A percentile compares a stretch with the other conserved stretches of the same genome.
Conservation (phyloP, 1,140 invertebrate genomes). For the Adelges cooleyi region DNA sequence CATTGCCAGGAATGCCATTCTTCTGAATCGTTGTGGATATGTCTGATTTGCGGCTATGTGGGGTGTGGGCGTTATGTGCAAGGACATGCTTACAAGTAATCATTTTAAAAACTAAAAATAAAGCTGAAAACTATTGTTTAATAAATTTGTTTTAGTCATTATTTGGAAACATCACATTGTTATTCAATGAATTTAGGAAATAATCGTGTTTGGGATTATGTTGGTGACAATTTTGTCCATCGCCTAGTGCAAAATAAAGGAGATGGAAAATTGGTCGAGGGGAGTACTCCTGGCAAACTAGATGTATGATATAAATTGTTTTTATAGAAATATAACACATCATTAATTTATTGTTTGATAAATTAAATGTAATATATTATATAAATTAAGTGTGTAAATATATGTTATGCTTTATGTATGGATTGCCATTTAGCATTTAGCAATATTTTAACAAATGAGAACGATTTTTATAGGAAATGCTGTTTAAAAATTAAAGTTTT, state of each 20-base stretch:
- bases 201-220: slow-evolving; percentile 97
- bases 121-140: not conserved
- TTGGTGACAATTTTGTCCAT: slow-evolving; percentile 93
- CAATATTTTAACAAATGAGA: too few species aligned
- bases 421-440: too few species aligned
- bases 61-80: slow-evolving; percentile 81
- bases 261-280: slow-evolving; percentile 93
- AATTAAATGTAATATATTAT: too few species aligned
- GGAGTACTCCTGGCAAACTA: slow-evolving; percentile 42
- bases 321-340: too few species aligned
- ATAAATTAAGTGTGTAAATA: too few species aligned
- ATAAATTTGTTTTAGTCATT: slow-evolving; percentile 55
- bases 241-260: slow-evolving; percentile 87
- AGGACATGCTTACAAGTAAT: slow-evolving; percentile 53
- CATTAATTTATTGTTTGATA: too few species aligned
- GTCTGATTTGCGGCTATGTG: slow-evolving; percentile 94
- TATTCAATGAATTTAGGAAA: slow-evolving; percentile 93
- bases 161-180: slow-evolving; percentile 87
- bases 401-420: too few species aligned
- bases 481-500: too few species aligned
- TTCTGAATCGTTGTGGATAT: slow-evolving; percentile 90
- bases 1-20: slow-evolving; percentile 68
- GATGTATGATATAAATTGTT: slow-evolving; percentile 18
- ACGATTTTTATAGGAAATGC: too few species aligned
- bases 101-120: slow-evolving; percentile 36